These are phyloP conservation scores for Neoaliturus tenellus DNA, from an alignment of 2,888 invertebrate genomes.

Conservation along the genomic window DNA sequence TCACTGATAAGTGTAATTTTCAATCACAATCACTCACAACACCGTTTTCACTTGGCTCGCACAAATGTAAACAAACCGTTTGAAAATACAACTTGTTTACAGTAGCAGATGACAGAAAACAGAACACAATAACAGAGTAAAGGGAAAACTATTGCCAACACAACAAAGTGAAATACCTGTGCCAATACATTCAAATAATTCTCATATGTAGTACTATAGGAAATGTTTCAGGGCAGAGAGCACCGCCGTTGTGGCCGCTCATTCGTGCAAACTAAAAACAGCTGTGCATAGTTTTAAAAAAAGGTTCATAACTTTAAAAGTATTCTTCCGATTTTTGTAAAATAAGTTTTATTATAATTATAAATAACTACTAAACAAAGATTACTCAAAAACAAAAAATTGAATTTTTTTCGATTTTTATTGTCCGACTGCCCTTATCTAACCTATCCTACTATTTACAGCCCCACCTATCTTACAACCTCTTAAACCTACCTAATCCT, in stretches of 20 bases:
- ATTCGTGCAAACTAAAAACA: background rate
- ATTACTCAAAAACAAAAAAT: background rate
- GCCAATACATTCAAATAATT: background rate
- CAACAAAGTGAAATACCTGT: background rate
- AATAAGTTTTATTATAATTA: background rate
- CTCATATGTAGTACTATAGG: constrained; percentile 8
- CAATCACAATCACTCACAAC: background rate
- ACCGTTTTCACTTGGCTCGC: background rate
- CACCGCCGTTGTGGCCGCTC: too few relatives aligned
- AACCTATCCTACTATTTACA: too few relatives aligned
- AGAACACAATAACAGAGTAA: too few relatives aligned
- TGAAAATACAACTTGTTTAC: constrained; percentile 6
- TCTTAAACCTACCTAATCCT: too few relatives aligned
- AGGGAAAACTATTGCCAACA: constrained; percentile 1
- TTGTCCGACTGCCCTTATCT: background rate
- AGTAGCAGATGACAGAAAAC: background rate
- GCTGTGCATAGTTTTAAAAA: background rate
- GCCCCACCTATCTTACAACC: too few relatives aligned
- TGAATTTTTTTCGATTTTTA: background rate
- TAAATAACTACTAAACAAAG: background rate
- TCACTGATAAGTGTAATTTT: background rate
- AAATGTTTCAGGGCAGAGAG: background rate
- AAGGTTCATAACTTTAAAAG: background rate
- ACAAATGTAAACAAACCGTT: constrained; percentile 11
- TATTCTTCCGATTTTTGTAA: background rate